These are phyloP conservation scores for Falco cherrug DNA, from an alignment of 2,797 vertebrate species.

Conservation along the genomic window DNA sequence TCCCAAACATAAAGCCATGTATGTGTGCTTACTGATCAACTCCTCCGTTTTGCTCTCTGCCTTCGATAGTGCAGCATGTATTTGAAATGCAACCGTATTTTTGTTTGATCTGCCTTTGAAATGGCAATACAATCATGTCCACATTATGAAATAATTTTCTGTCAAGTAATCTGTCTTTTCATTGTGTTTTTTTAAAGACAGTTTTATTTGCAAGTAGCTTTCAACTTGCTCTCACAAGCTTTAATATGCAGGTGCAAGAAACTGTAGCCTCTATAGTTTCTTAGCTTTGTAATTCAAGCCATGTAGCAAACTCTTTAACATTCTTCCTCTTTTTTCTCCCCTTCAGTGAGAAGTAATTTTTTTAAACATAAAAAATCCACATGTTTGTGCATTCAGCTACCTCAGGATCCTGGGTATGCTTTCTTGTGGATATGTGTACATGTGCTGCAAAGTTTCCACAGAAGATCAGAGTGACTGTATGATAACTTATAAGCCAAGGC, in stretches of 20 bases:
- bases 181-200: slow-evolving; percentile 10
- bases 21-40: slow-evolving; percentile 59
- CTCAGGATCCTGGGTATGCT: slow-evolving; percentile 20
- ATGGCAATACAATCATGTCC: background rate
- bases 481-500: slow-evolving; percentile 39
- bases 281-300: slow-evolving; percentile 78
- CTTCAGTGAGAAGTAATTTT: slow-evolving; percentile 49
- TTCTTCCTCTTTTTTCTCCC: slow-evolving; percentile 44
- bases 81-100: background rate
- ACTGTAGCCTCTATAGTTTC: slow-evolving; percentile 66
- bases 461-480: slow-evolving; percentile 60
- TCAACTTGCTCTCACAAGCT: slow-evolving; percentile 56
- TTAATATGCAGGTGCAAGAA: slow-evolving; percentile 77
- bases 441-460: slow-evolving; percentile 37
- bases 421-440: slow-evolving; percentile 45
- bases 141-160: slow-evolving; percentile 35
- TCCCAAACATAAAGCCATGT: slow-evolving; percentile 99
- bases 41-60: background rate
- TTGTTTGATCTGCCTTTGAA: slow-evolving; percentile 21
- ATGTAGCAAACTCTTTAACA: slow-evolving; percentile 67
- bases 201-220: slow-evolving; percentile 41
- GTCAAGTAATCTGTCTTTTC: slow-evolving; percentile 21
- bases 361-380: slow-evolving; percentile 58
- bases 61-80: background rate
- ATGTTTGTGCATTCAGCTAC: slow-evolving; percentile 50